These are phyloP conservation scores for Drosophila affinis DNA, from an alignment of 2,888 invertebrate species.

Conservation along the genomic window DNA sequence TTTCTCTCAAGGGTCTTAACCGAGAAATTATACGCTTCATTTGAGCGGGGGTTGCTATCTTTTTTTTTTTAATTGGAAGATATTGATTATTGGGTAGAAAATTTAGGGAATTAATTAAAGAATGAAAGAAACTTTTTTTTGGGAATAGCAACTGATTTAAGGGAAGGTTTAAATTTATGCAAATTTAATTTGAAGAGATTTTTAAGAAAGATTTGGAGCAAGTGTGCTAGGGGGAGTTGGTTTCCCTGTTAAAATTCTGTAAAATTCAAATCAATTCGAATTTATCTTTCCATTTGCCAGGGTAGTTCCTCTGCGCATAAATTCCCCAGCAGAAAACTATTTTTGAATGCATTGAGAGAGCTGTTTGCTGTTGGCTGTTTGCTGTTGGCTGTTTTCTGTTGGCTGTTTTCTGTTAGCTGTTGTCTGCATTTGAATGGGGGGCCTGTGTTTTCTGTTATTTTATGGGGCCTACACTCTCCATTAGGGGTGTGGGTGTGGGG, in stretches of 20 bases:
- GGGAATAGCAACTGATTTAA: neutral
- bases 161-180: neutral
- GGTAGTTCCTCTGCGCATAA: constrained; percentile 6
- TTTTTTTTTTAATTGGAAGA: constrained; percentile 23
- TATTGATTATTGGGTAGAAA: constrained; percentile 10
- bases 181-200: neutral
- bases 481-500: constrained; percentile 2
- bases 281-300: constrained; percentile 1
- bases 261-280: neutral
- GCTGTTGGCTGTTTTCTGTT: constrained; percentile 37
- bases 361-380: neutral
- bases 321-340: constrained; percentile 25
- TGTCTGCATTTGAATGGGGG: constrained; percentile 48
- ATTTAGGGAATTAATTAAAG: neutral
- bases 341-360: constrained; percentile 31
- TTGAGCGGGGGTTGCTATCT: constrained; percentile 2
- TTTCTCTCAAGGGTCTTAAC: constrained; percentile 31
- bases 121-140: neutral
- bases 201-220: neutral
- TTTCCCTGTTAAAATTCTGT: neutral
- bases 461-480: constrained; percentile 22
- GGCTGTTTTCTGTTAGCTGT: constrained; percentile 23
- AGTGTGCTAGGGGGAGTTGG: no score
- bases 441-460: constrained; percentile 40
- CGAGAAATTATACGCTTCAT: constrained; percentile 45